Base-by-base conservation (phyloP, 2,888 invertebrate species). In the Stictocephala bisonia region DNA sequence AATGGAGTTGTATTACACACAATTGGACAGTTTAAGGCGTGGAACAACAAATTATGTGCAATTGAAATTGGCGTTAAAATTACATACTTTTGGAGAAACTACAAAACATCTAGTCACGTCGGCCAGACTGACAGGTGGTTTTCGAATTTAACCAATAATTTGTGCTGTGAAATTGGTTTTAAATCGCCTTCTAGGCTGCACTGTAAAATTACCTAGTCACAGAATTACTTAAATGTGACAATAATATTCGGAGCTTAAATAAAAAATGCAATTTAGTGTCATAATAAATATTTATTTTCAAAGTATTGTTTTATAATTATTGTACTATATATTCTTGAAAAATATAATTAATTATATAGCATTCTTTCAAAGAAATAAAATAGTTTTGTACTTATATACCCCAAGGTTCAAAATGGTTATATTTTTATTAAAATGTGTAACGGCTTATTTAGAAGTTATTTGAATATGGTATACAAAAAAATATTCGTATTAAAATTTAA, bases 101-200 rank as follows among this genome's bases (percentile, higher is more conserved):
- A 71, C 70, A 71, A 24, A 50, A 64, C 64, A 64, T 64, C 64
- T 64, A 64, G 64, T 64, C 64, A 22, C n/a, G 64, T 44, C 64
- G 27, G 64, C 44, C 44, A 27, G 64, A 13, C 64, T 64, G 64
- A 40, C 44, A 26, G 70, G 58, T 58, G 70, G 58, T 11, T 58
- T 71, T 58, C 70, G 70, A 71, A 71, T 71, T 71, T 58, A 71
- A 58, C 70, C 70, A 71, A 71, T 58, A 58, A 58, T 71, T 40
- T 56, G 70, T 71, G 70, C 70, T 71, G 70, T 71, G 70, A 71
- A 58, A 71, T 58, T 31, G 70, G 31, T 58, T 44, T 71, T 56
- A 56, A 70, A 70, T 70, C 26, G 15, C 26, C 26, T 22, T 7
- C 51, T 26, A 26, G 26, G n/a, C 24, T 44, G 40, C 20, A 71